Conservation (phyloP, 2,888 invertebrate genomes). For the Cheilosia urbana region DNA sequence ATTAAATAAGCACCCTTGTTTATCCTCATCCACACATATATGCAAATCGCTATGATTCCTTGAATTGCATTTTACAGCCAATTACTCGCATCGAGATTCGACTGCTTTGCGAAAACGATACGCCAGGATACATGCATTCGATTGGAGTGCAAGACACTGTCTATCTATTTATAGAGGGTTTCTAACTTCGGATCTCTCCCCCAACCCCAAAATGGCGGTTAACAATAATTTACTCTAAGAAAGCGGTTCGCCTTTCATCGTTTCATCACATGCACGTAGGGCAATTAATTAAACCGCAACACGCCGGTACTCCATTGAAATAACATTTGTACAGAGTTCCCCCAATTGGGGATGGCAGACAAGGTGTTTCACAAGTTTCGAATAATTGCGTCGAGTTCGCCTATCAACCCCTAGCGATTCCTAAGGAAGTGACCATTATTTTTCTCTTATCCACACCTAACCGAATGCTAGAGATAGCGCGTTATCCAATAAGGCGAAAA, state of each 20-base stretch:
- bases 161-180: constrained; percentile 2
- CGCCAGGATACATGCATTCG: constrained; percentile 29
- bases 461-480: constrained; percentile 32
- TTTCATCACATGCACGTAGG: constrained; percentile 72
- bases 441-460: constrained; percentile 61
- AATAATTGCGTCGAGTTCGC: constrained; percentile 62
- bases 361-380: constrained; percentile 67
- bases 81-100: constrained; percentile 49
- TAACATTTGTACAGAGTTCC: constrained; percentile 61
- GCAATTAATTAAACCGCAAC: constrained; percentile 66
- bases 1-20: constrained; percentile 50
- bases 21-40: constrained; percentile 32
- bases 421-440: constrained; percentile 70
- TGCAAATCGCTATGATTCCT: constrained; percentile 59
- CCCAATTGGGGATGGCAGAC: constrained; percentile 49
- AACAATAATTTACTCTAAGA: constrained; percentile 59
- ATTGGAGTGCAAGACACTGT: constrained; percentile 3
- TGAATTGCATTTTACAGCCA: constrained; percentile 66
- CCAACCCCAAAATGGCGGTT: not conserved
- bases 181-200: constrained; percentile 2
- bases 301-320: constrained; percentile 56
- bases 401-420: constrained; percentile 48
- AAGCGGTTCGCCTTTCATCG: constrained; percentile 63
- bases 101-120: constrained; percentile 49
- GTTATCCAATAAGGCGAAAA: constrained; percentile 49